Evolutionary conservation across 2,888 invertebrate genomes (phyloP), one percentile per base, ranked within the genome.

Genomic region (Leptura quadrifasciata): DNA sequence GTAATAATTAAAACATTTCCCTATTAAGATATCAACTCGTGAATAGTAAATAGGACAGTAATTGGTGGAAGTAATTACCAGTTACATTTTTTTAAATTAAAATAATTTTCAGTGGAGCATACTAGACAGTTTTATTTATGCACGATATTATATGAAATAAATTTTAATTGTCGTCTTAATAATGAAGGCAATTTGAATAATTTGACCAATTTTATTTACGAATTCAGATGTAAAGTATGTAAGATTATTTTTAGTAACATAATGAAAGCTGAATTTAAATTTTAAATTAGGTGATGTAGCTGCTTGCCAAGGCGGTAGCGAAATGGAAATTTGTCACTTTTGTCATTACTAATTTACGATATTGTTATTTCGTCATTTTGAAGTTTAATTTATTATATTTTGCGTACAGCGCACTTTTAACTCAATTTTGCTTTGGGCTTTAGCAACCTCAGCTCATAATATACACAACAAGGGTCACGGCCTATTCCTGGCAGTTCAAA

Each of bases 231-330:
- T 31, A 58, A 69, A 69, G 58, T 57, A 27, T 69, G 69, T 69
- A 69, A 69, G 69, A 69, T 69, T 69, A 69, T 69, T 69, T 69
- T 69, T 69, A 69, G 69, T 69, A 69, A 31, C 57, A 58, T 18
- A 55, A 57, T 55, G 55, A 57, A 35, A 27, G 27, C 27, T 12
- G 68, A 55, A 68, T 69, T 69, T 69, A 58, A 57, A 69, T 27
- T 69, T 69, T 69, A 58, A 69, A 69, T 69, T 69, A 58, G 58
- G n/a, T 31, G 57, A 8, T 18, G 58, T 9, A n/a, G 21, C 27
- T 27, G 31, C 6, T 67, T 27, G 55, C 21, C 61, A 27, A 39
- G 35, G 20, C 63, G 8, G 17, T 4, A n/a, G 12, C 17, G 31
- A 27, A 24, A 67, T 35, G 35, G 39, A 63, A 63, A 39, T 35